Base-by-base conservation (phyloP, 1,140 invertebrate genomes). In the Lethocerus indicus region DNA sequence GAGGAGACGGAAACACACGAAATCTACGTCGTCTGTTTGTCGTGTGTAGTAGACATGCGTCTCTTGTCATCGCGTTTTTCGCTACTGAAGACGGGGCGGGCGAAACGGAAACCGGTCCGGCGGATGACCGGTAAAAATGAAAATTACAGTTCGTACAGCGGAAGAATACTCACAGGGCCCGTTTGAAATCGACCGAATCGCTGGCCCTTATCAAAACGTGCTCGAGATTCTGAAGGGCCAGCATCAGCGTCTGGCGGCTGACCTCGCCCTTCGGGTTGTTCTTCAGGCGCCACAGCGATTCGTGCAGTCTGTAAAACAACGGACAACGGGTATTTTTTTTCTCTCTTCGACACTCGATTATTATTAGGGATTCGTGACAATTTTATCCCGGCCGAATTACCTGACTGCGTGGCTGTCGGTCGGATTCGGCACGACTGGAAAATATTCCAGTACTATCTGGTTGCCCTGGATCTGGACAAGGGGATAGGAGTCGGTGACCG, bases 381-480 rank as follows among this genome's bases (percentile, higher is more conserved):
- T n/a, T n/a, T n/a, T n/a, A n/a, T n/a, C n/a, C n/a, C n/a, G n/a
- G n/a, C n/a, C 29, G 42, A 44, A 47, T 59, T 66, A 75, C 73
- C 69, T 72, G 57, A 85, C 72, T 67, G 81, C 72, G 55, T 76
- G 75, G 46, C 59, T 61, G 49, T 73, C 70, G 52, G 65, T 62
- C 12, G 64, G 58, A 35, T 63, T 59, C 0, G 66, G 59, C 14
- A 59, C 21, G 23, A 62, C 57, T 2, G 69, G 66, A 64, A 76
- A 86, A 64, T 88, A 79, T 61, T 90, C 83, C 16, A 94, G 60
- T 24, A 87, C 72, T 1, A 92, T 71, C 57, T 71, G 61, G 59
- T 88, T 89, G 25, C 86, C 81, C 60, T 91, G 81, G 29, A 95
- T 60, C 56, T 88, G 78, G 12, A 92, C 81, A 6, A 91, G 65